Evolutionary conservation across 2,888 invertebrate genomes (phyloP).

Genomic region (Coelogynopora nodosa): DNA sequence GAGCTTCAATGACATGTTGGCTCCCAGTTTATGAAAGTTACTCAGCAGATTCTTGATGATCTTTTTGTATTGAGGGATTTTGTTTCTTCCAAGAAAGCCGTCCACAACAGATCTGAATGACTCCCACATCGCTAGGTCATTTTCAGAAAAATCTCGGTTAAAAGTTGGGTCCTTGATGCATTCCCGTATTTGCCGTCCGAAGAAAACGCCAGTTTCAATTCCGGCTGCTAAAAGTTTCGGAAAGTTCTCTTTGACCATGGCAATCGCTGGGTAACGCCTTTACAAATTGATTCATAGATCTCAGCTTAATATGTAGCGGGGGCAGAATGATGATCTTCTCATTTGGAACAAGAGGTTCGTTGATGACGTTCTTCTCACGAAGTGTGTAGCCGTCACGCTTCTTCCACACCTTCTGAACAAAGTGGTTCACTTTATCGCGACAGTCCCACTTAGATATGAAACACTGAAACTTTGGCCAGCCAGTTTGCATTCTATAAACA

Average conservation of each 20-base stretch:
- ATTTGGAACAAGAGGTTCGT: background rate
- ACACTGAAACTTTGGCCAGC: background rate
- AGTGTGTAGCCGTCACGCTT: background rate
- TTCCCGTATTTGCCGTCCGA: no score
- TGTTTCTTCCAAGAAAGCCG: no score
- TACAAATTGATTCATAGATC: background rate
- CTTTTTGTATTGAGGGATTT: no score
- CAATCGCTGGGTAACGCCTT: background rate
- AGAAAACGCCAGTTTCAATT: no score
- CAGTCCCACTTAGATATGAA: background rate
- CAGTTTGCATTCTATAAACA: background rate
- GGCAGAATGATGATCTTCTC: background rate
- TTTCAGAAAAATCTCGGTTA: no score
- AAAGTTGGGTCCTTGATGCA: no score
- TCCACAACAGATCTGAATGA: no score
- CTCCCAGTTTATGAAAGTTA: no score
- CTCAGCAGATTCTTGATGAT: no score
- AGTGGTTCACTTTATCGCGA: background rate
- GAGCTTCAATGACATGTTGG: no score
- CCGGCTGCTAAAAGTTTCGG: background rate
- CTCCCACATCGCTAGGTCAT: no score
- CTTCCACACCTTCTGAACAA: background rate
- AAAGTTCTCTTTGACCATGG: background rate
- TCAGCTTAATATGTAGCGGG: background rate
- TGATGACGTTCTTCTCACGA: background rate